Evolutionary conservation across 2,113 vertebrate genomes (phyloP).

Genomic region (Saccopteryx leptura): DNA sequence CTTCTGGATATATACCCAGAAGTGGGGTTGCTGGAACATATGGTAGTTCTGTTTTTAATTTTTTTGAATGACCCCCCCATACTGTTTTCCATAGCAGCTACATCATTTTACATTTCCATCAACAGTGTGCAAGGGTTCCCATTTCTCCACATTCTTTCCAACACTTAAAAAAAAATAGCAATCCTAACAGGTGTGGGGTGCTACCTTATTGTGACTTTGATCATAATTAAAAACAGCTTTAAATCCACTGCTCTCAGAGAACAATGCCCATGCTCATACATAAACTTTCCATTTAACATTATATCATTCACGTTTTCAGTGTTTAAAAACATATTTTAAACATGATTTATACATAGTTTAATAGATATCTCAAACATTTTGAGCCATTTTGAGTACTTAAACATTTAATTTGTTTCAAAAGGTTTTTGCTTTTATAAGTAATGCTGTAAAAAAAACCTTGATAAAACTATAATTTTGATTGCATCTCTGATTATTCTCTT

Average conservation of each 20-base stretch:
- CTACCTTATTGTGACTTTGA: neutral
- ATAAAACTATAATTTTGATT: neutral
- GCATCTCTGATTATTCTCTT: neutral
- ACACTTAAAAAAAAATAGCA: neutral
- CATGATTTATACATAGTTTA: neutral
- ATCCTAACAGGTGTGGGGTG: neutral
- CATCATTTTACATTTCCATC: neutral
- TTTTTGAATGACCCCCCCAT: neutral
- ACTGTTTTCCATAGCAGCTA: neutral
- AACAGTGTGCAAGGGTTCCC: neutral
- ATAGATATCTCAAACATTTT: neutral
- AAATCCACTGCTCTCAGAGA: neutral
- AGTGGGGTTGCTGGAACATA: neutral
- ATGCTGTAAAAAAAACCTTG: neutral
- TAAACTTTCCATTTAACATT: neutral
- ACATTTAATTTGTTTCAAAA: neutral
- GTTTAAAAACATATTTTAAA: conserved; percentile 7
- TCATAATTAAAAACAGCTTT: neutral
- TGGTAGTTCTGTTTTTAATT: neutral
- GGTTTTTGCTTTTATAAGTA: neutral
- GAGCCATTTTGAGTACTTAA: neutral
- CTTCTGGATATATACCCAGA: neutral
- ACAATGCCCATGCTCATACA: neutral
- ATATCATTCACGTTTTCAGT: neutral
- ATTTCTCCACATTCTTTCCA: neutral